Evolutionary conservation across 2,797 vertebrate genomes (phyloP), one percentile per base, ranked within the genome.

Genomic region (Phoeniculus purpureus): DNA sequence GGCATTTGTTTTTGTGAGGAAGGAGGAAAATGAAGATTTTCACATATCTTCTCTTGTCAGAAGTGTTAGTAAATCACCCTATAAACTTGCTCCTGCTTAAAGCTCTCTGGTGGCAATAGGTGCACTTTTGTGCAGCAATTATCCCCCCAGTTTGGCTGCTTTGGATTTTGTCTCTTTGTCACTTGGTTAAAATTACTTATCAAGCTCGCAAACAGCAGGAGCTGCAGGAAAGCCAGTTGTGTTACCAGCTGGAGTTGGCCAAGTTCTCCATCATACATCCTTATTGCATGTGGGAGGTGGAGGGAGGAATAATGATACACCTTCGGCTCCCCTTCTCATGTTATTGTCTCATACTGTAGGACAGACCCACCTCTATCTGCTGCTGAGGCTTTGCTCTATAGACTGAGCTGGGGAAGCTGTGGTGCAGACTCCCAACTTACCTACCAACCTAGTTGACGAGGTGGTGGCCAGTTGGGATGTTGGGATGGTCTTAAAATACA

Each of bases 291-390:
- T 2, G 21, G 29, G 72, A 83, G 59, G 55, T 10, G 52, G 37
- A 56, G 51, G 25, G 15, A 55, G 32, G 37, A 59, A 3, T 5
- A 12, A 9, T 2, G 3, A 12, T n/a, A n/a, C n/a, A n/a, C n/a
- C 25, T 22, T 15, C n/a, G 40, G 23, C 7, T 18, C 43, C 71
- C 9, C 31, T 26, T 19, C 22, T 18, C 27, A 0, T 3, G 0
- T 15, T 8, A 0, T 15, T 19, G 47, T 8, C 31, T 4, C 47
- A 4, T 37, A 7, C 45, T 7, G 31, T 20, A 12, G 31, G 1
- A 27, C 79, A 66, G 71, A 23, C 4, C 14, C 58, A 8, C 10
- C 73, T 5, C 2, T 16, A 5, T 6, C 64, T 34, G 48, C 32
- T 31, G 29, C 5, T 20, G 23, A 27, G 48, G 29, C 31, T 65